phyloP scores from a whole-genome alignment of 2,113 vertebrate genomes.

The Brachypodius melanocephalos region DNA sequence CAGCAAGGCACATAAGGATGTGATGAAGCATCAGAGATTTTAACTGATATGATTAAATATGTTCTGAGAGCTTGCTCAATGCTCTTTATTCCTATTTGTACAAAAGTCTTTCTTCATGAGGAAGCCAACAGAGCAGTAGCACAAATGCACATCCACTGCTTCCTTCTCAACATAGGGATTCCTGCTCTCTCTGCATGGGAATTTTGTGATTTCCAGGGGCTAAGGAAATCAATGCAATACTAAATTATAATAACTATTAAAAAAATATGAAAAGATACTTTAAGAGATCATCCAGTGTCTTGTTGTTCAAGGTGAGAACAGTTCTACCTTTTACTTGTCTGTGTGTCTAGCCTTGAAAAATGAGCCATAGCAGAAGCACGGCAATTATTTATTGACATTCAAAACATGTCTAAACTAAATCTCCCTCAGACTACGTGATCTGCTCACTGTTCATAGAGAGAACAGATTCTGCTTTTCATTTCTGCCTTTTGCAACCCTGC shows the following conservation, averaged over 20 bases:
- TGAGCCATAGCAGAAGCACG: neutral
- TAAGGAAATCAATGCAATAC: neutral
- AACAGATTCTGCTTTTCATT: neutral
- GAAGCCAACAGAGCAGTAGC: neutral
- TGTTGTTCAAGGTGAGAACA: neutral
- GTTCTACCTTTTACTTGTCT: neutral
- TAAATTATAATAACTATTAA: neutral
- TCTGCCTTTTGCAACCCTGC: neutral
- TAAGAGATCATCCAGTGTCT: neutral
- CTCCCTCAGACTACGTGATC: neutral
- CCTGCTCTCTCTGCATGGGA: neutral
- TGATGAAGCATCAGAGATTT: neutral
- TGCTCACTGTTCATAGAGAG: neutral
- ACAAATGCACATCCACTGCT: neutral
- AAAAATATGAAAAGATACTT: neutral
- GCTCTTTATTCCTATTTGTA: neutral
- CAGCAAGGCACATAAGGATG: neutral
- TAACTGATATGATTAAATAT: neutral
- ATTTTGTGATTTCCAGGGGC: neutral
- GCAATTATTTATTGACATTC: neutral
- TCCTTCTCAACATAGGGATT: neutral
- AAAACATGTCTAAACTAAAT: neutral
- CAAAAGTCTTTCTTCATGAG: neutral
- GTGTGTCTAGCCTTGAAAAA: neutral
- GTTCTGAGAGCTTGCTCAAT: neutral